A percentile compares a stretch with the other conserved stretches of the same genome.
phyloP scores from a whole-genome alignment of 2,113 vertebrate species.

The Numenius arquata region DNA sequence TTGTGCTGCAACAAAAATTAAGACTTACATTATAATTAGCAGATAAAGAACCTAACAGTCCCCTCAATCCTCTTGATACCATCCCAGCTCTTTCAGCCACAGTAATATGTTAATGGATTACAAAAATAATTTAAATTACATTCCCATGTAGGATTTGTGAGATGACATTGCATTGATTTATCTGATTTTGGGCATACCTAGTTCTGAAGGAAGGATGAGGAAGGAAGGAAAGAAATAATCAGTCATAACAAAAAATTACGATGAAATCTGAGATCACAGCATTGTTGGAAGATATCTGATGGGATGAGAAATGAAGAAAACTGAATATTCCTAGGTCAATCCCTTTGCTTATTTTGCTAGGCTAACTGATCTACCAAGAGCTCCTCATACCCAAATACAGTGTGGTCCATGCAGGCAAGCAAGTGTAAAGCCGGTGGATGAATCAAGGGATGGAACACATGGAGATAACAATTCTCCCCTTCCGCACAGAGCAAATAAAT shows the following conservation, averaged over 20 bases:
- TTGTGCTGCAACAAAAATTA: background rate
- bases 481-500: background rate
- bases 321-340: background rate
- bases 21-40: background rate
- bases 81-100: rapidly evolving
- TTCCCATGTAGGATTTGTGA: background rate
- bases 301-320: background rate
- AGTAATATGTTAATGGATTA: background rate
- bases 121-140: background rate
- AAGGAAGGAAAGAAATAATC: background rate
- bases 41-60: background rate
- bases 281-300: background rate
- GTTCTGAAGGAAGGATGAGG: background rate
- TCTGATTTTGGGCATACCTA: background rate
- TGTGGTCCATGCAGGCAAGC: background rate
- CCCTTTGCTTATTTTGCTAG: background rate
- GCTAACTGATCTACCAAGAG: background rate
- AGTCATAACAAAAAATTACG: background rate
- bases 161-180: background rate
- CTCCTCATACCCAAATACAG: background rate
- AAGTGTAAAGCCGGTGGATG: background rate
- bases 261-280: background rate
- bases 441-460: background rate
- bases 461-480: background rate
- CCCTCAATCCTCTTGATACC: background rate